A percentile compares a stretch with the other conserved stretches of the same genome.
Evolutionary conservation across 2,888 invertebrate species (phyloP).

Genomic region (Cyclophora punctaria): DNA sequence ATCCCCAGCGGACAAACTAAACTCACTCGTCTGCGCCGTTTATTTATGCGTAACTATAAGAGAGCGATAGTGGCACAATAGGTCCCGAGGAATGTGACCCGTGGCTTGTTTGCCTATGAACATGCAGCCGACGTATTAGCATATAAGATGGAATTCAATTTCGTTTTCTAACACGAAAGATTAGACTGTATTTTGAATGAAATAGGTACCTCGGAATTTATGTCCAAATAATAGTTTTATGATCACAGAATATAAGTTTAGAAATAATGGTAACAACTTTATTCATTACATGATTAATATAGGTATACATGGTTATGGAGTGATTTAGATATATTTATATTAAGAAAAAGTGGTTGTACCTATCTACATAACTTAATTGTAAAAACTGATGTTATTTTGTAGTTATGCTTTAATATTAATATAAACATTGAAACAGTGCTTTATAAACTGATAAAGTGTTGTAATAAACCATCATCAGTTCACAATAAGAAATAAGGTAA

Average conservation of each 20-base stretch:
- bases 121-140: conserved; percentile 22
- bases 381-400: too few relatives aligned
- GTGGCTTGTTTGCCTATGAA: conserved; percentile 33
- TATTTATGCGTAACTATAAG: conserved; percentile 13
- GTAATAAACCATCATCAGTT: not conserved
- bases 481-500: not conserved
- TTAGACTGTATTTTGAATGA: too few relatives aligned
- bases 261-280: too few relatives aligned
- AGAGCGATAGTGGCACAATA: conserved; percentile 61
- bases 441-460: not conserved
- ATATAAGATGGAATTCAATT: conserved; percentile 17
- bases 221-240: too few relatives aligned
- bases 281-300: too few relatives aligned
- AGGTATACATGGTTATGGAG: too few relatives aligned
- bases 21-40: too few relatives aligned
- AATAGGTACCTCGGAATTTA: too few relatives aligned
- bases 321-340: not conserved
- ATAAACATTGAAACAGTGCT: not conserved
- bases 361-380: not conserved
- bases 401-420: too few relatives aligned
- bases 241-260: too few relatives aligned
- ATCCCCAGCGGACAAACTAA: too few relatives aligned
- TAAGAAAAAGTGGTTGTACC: not conserved
- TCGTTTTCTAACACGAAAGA: conserved; percentile 9
- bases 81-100: conserved; percentile 64